Evolutionary conservation across 2,888 invertebrate genomes (phyloP).

Genomic region (Nomada goodeniana): DNA sequence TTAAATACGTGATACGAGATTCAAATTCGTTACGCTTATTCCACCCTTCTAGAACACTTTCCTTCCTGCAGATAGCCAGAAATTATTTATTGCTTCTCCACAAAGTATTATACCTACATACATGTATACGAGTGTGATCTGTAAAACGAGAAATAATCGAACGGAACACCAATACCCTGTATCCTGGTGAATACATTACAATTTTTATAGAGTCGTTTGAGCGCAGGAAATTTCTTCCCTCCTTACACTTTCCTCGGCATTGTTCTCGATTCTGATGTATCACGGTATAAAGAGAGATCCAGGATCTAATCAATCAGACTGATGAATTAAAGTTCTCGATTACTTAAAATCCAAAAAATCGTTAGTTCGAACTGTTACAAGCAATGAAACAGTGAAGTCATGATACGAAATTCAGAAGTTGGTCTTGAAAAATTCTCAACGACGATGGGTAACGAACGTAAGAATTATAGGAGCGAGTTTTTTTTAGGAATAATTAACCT

Average conservation of each 20-base stretch:
- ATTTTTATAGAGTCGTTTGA: conserved; percentile 13
- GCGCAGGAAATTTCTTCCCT: neutral
- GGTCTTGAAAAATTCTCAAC: conserved; percentile 13
- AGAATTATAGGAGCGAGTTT: conserved; percentile 42
- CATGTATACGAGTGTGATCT: too few species aligned
- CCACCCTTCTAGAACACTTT: neutral
- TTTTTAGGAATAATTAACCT: conserved; percentile 54
- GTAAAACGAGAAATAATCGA: neutral
- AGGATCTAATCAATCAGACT: neutral
- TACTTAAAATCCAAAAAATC: neutral
- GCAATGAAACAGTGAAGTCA: neutral
- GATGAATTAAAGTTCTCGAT: neutral
- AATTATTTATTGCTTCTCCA: too few species aligned
- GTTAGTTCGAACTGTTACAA: neutral
- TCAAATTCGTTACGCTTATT: too few species aligned
- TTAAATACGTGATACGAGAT: too few species aligned
- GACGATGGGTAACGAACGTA: conserved; percentile 39
- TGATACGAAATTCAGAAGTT: conserved; percentile 12
- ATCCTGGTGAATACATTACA: conserved; percentile 18
- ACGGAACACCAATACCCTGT: conserved; percentile 3
- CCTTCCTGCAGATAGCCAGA: too few species aligned
- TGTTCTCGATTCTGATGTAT: conserved; percentile 11
- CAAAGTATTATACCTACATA: too few species aligned
- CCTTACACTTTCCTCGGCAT: neutral
- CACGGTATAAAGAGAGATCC: neutral